These are phyloP conservation scores for Pecten maximus DNA, from an alignment of 2,888 invertebrate genomes.

Conservation along the genomic window DNA sequence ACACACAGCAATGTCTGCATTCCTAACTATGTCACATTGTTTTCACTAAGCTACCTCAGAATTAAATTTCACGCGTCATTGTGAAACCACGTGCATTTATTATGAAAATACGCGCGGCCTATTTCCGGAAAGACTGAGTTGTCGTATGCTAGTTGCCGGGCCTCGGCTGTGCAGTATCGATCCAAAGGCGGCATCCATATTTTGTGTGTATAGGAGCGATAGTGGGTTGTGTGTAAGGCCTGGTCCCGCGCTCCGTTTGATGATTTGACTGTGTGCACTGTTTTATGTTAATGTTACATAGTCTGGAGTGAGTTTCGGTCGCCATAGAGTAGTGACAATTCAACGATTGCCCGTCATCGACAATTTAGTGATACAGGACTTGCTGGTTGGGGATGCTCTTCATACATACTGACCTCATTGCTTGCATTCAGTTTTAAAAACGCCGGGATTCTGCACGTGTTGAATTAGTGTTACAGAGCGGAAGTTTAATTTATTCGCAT, in stretches of 20 bases:
- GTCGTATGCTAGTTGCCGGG: slow-evolving; percentile 18
- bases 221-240: slow-evolving; percentile 28
- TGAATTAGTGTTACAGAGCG: background rate
- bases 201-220: slow-evolving; percentile 33
- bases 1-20: background rate
- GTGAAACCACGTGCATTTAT: slow-evolving; percentile 60
- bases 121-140: background rate
- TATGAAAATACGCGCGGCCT: slow-evolving; percentile 53
- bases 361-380: slow-evolving; percentile 13
- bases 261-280: slow-evolving; percentile 26
- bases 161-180: slow-evolving; percentile 16
- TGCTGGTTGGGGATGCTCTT: background rate
- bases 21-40: slow-evolving; percentile 11
- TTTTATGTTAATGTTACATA: slow-evolving; percentile 19
- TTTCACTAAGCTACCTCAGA: background rate
- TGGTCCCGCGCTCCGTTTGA: slow-evolving; percentile 22
- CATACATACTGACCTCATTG: slow-evolving; percentile 18
- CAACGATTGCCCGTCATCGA: slow-evolving; percentile 6
- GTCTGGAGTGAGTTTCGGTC: slow-evolving; percentile 30
- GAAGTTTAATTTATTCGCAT: slow-evolving; percentile 35
- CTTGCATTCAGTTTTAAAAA: slow-evolving; percentile 24
- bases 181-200: slow-evolving; percentile 27
- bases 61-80: slow-evolving; percentile 29
- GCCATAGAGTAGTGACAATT: slow-evolving; percentile 11
- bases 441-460: slow-evolving; percentile 33